Conservation (phyloP, 2,797 vertebrate genomes). For the Microctenopoma steveboyesi region DNA sequence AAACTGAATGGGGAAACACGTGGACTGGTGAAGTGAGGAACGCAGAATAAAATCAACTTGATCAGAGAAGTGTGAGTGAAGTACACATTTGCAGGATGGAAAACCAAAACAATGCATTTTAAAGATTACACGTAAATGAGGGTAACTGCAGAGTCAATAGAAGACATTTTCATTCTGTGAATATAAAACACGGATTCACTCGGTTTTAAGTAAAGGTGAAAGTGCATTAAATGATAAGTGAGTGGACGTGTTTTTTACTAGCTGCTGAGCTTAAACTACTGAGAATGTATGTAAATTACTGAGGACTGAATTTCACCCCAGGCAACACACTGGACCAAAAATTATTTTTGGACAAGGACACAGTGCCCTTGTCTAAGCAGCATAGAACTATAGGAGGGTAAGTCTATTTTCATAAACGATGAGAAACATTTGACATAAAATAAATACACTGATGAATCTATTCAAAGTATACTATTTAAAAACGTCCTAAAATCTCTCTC, state of each 20-base stretch:
- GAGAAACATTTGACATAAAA: neutral
- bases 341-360: conserved; percentile 41
- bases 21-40: neutral
- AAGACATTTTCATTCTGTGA: neutral
- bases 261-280: neutral
- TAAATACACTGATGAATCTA: neutral
- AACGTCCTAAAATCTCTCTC: neutral
- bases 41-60: neutral
- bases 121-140: neutral
- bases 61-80: neutral
- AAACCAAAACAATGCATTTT: neutral
- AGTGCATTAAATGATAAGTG: neutral
- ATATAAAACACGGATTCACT: neutral
- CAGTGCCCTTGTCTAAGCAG: conserved; percentile 21
- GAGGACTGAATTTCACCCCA: conserved; percentile 15
- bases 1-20: neutral
- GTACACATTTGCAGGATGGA: neutral
- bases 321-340: conserved; percentile 23
- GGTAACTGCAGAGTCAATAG: neutral
- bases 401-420: conserved; percentile 16
- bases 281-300: conserved; percentile 1
- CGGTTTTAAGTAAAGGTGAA: neutral
- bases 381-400: conserved; percentile 10
- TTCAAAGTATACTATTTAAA: conserved; percentile 1
- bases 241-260: neutral